Evolutionary conservation across 1,140 invertebrate species (phyloP).

Genomic region (Alviniconcha marisindica): DNA sequence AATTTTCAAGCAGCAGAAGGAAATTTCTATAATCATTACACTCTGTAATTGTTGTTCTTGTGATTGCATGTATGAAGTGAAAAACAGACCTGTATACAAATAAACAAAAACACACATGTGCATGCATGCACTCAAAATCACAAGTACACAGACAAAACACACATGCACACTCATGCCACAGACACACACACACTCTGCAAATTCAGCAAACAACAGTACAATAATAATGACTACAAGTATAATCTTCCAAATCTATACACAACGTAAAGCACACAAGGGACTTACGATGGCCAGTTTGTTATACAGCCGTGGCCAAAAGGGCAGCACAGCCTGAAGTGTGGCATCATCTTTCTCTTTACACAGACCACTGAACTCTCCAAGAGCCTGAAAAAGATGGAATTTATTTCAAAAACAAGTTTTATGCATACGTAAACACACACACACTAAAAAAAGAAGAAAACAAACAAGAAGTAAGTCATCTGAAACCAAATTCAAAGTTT

Average conservation of each 20-base stretch:
- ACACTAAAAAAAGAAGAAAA: too few relatives aligned
- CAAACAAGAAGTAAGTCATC: too few relatives aligned
- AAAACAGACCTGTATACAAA: not conserved
- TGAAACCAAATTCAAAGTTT: too few relatives aligned
- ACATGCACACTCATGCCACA: too few relatives aligned
- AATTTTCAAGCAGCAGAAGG: too few relatives aligned
- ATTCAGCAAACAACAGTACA: too few relatives aligned
- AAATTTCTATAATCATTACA: too few relatives aligned
- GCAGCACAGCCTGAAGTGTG: constrained; percentile 82
- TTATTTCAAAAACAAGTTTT: too few relatives aligned
- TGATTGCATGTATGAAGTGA: too few relatives aligned
- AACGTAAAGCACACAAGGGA: constrained; percentile 9
- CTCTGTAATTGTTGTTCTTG: too few relatives aligned
- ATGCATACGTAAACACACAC: too few relatives aligned
- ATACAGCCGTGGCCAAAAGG: constrained; percentile 88
- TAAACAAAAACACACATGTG: not conserved
- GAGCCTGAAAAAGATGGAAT: constrained; percentile 78
- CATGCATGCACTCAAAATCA: not conserved
- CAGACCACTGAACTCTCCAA: constrained; percentile 86
- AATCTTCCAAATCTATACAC: not conserved
- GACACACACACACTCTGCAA: too few relatives aligned
- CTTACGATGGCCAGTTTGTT: constrained; percentile 81
- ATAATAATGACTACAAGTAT: not conserved
- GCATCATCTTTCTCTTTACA: constrained; percentile 80
- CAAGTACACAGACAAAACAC: not conserved